These are phyloP conservation scores for Eublepharis macularius DNA, from an alignment of 2,113 vertebrate genomes.

Conservation along the genomic window DNA sequence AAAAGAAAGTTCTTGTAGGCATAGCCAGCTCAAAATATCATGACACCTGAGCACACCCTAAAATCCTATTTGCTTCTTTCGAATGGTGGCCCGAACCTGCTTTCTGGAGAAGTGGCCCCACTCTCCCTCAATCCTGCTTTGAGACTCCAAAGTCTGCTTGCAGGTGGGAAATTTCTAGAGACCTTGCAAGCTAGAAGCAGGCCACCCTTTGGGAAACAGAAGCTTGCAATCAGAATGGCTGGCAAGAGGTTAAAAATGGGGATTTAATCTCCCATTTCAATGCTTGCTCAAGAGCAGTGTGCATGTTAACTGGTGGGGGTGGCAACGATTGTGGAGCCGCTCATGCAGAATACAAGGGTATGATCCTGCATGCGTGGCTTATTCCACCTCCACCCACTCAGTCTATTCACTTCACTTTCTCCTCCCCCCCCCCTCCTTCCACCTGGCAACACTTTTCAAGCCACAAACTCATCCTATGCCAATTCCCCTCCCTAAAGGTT, in stretches of 20 bases:
- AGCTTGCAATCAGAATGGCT: too few species aligned
- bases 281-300: not conserved
- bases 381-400: not conserved
- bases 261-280: not conserved
- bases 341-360: not conserved
- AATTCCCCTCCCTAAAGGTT: not conserved
- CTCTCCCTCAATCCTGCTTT: not conserved
- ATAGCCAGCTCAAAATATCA: not conserved
- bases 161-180: too few species aligned
- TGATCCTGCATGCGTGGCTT: not conserved
- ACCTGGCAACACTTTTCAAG: not conserved
- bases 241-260: not conserved
- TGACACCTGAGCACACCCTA: not conserved
- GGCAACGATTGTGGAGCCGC: not conserved
- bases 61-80: not conserved
- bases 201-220: not conserved
- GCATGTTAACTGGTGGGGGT: not conserved
- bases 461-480: not conserved
- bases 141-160: not conserved
- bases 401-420: not conserved
- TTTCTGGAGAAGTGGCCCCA: not conserved
- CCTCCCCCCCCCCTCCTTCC: not conserved
- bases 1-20: not conserved
- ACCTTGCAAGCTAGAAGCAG: too few species aligned
- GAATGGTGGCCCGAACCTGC: not conserved